Base-by-base conservation (phyloP, 2,888 invertebrate species). In the Yponomeuta evonymella region DNA sequence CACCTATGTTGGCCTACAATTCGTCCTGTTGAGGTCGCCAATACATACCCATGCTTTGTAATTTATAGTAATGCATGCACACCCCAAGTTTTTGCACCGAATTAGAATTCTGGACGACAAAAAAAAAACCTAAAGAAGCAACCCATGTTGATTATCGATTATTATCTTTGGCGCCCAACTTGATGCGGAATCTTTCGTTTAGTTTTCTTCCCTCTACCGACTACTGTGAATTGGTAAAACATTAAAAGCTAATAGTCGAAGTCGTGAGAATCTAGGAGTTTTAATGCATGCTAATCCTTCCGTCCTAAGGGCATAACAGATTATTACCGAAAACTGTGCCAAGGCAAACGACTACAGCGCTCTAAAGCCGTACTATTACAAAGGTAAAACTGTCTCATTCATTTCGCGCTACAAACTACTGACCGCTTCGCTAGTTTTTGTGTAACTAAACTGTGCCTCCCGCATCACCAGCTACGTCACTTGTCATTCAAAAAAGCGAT, bases 1-100 rank as follows among this genome's bases (percentile, higher is more conserved):
- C 86, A 80, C 81, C 78, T 80, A 79, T 82, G 83, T 79, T 78
- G 84, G 83, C 81, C 83, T 77, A 86, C 89, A 90, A 91, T 91
- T 89, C 90, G 90, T 87, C 83, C 79, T 81, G 80, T 79, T 79
- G 80, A 81, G 83, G 82, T 80, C 79, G 77, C 77, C 77, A 78
- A 75, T 76, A 81, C 79, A 79, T 78, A 80, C 78, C 79, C 78
- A 79, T 15, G 79, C 74, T 76, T 74, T 71, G 12, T 23, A 64
- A 9, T 58, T 12, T 58, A 15, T 58, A 12, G 12, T 12, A 3
- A 2, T 15, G 8, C 51, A 58, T 15, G 51, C 51, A 58, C 51
- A 5, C 51, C 51, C 15, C 15, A 43, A 43, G 43, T 43, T 43
- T 43, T 8, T 43, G 43, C 43, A 58, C 51, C 10, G 5, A 58